Evolutionary conservation across 2,888 invertebrate species (phyloP), one percentile per base, ranked within the genome.

Genomic region (Ophioninae sp.): DNA sequence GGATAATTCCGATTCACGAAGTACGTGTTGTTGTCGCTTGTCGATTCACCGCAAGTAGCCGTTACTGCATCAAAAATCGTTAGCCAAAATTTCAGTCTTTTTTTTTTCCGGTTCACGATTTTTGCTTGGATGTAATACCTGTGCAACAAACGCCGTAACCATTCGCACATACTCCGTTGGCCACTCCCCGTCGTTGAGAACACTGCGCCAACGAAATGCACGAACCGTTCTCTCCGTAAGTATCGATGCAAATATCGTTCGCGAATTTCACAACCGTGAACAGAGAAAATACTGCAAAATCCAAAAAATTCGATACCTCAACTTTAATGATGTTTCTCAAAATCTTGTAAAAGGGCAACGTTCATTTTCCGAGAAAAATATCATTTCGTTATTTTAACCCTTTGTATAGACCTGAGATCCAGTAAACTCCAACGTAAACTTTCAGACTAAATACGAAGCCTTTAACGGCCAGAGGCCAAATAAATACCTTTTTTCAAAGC

Each of bases 1-100:
- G 98, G 98, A 93, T 97, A 97, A 83, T 96, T 96, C 1, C 95
- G 94, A 92, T 97, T 97, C 0, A 97, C 97, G 91, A 98, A 98
- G 90, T 97, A 97, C 0, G 98, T 97, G 1, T 96, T 96, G 90
- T 98, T 98, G 90, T 97, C 96, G 0, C 95, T 94, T 0, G 96
- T 96, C 0, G 95, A 95, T 73, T 96, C 96, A 0, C 97, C 97
- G 87, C 98, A 98, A 2, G 96, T 95, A 63, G 95, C 95, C 91
- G 97, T 94, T 91, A 97, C 97, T 97, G 91, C 1, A 91, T 79
- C 71, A 0, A 23, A 37, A 8, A 51, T 51, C 51, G 51, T 41
- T 51, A 17, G 51, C 6, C 17, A 51, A 13, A 13, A 17, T 17
- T 17, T 0, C n/a, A n/a, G 5, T 51, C 51, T 6, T 0, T 17